Evolutionary conservation across 2,888 invertebrate species (phyloP).

Genomic region (Papilio protenor): DNA sequence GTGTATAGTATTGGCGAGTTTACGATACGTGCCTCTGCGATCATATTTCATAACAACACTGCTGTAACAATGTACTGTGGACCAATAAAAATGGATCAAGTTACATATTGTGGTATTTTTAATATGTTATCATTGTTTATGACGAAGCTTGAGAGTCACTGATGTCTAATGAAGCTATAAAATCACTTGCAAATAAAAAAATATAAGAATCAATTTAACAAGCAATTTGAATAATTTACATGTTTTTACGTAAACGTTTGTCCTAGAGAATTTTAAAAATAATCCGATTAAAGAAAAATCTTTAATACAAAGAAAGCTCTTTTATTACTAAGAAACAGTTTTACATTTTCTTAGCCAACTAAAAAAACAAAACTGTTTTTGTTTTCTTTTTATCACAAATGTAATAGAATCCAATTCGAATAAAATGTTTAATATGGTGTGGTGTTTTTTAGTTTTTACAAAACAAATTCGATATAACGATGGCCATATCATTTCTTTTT

Average conservation of each 20-base stretch:
- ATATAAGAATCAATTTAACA: background rate
- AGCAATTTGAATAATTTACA: background rate
- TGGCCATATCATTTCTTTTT: background rate
- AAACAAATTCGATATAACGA: background rate
- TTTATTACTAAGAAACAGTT: background rate
- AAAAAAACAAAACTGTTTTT: background rate
- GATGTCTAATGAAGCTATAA: slow-evolving; percentile 4
- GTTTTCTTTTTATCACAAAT: too few relatives aligned
- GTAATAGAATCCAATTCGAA: background rate
- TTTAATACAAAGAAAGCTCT: background rate
- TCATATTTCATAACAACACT: slow-evolving; percentile 40
- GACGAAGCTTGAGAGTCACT: slow-evolving; percentile 24
- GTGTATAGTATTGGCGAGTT: slow-evolving; percentile 8
- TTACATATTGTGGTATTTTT: slow-evolving; percentile 33
- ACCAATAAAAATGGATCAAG: slow-evolving; percentile 21
- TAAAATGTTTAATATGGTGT: too few relatives aligned
- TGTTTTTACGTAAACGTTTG: background rate
- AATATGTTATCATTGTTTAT: slow-evolving; percentile 33
- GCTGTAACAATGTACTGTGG: slow-evolving; percentile 33
- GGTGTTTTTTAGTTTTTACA: background rate
- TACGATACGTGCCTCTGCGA: slow-evolving; percentile 15
- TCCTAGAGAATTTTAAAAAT: too few relatives aligned
- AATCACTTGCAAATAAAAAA: background rate
- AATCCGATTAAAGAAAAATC: too few relatives aligned
- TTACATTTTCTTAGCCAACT: background rate